These are phyloP conservation scores for Rhabditoides inermis DNA, from an alignment of 2,888 invertebrate genomes.

Conservation along the genomic window DNA sequence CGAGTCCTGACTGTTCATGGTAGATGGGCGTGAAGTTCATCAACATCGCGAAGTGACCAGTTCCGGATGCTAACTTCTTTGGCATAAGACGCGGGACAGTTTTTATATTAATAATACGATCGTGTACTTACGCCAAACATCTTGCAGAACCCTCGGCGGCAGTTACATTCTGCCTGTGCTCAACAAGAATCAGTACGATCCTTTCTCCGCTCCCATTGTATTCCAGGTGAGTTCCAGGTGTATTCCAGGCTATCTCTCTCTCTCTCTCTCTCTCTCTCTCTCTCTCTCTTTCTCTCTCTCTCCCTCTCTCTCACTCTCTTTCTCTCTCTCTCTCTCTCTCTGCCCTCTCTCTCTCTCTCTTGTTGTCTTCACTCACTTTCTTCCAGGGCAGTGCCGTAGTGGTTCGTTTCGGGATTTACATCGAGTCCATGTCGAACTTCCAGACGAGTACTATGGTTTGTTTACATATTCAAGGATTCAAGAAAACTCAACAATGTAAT, in stretches of 20 bases:
- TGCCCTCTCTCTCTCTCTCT: no score
- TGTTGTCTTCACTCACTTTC: no score
- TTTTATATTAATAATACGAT: no score
- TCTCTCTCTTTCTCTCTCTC: not conserved
- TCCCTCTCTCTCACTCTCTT: not conserved
- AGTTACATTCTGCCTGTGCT: constrained; percentile 47
- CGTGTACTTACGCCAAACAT: not conserved
- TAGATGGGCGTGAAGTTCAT: no score
- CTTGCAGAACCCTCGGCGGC: constrained; percentile 34
- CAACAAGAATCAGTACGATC: constrained; percentile 49
- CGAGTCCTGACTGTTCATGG: no score
- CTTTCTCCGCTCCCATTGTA: constrained; percentile 48
- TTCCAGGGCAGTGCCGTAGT: constrained; percentile 47
- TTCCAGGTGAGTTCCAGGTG: constrained; percentile 35
- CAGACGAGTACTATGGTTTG: constrained; percentile 49
- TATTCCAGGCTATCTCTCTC: no score
- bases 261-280: no score
- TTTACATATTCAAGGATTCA: no score
- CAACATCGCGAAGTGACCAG: no score
- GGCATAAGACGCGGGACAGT: no score
- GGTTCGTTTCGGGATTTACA: constrained; percentile 51
- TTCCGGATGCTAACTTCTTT: no score
- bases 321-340: no score
- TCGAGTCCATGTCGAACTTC: constrained; percentile 51
- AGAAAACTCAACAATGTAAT: not conserved